A percentile compares a stretch with the other conserved stretches of the same genome.
These are phyloP conservation scores for Salvelinus fontinalis DNA, from an alignment of 2,113 vertebrate species.

Conservation along the genomic window DNA sequence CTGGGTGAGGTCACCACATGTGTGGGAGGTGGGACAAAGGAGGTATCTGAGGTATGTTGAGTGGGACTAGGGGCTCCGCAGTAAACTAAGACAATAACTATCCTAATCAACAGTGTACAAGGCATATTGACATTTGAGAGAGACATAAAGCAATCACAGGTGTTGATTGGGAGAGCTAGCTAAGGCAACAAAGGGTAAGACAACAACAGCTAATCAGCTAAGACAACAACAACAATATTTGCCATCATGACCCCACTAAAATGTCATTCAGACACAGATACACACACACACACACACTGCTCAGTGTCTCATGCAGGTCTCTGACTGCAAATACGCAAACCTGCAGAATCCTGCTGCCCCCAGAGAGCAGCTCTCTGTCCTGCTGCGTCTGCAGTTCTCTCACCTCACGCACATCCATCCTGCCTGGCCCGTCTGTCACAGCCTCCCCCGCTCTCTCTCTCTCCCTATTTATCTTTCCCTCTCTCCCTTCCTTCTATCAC, in stretches of 20 bases:
- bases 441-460: constrained; percentile 11
- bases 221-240: not conserved
- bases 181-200: too few relatives aligned
- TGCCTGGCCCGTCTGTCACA: constrained; percentile 55
- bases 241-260: too few relatives aligned
- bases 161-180: too few relatives aligned
- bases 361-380: constrained; percentile 56
- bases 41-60: too few relatives aligned
- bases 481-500: not conserved
- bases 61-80: too few relatives aligned
- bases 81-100: too few relatives aligned
- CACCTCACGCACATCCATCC: constrained; percentile 61
- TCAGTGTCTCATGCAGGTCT: not conserved
- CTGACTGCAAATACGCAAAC: constrained; percentile 27
- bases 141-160: too few relatives aligned
- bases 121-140: too few relatives aligned
- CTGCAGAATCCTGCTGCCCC: constrained; percentile 56
- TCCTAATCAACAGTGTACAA: too few relatives aligned
- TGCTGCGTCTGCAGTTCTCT: constrained; percentile 66
- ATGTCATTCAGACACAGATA: not conserved
- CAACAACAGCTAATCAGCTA: too few relatives aligned
- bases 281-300: not conserved
- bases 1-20: too few relatives aligned
- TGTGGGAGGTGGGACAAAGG: too few relatives aligned
- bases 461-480: not conserved